Conservation (phyloP, 92 coral and sea anemone species). For the Paramuricea clavata region DNA sequence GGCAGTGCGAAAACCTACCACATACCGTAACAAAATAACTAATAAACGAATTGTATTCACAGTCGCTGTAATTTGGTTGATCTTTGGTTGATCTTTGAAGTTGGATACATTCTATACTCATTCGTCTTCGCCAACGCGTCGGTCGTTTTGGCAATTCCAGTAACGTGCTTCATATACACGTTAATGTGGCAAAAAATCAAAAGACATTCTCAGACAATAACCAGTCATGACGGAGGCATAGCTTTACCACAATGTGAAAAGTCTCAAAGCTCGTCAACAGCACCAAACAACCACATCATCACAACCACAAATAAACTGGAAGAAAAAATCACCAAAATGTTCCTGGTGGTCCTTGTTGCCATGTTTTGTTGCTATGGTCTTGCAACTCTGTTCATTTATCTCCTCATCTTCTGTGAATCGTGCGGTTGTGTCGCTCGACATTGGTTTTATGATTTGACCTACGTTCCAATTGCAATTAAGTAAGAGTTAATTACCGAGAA, state of each 20-base stretch:
- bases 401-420: constrained; percentile 75
- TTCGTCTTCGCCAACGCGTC: no score
- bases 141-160: background rate
- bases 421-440: no score
- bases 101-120: no score
- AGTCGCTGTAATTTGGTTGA: background rate
- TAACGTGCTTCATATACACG: background rate
- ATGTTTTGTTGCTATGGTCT: no score
- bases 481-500: no score
- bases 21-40: no score
- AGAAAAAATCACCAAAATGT: constrained; percentile 54
- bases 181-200: background rate
- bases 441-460: constrained; percentile 83
- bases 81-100: background rate
- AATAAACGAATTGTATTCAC: background rate
- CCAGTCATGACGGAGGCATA: background rate
- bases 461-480: constrained; percentile 64
- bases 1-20: background rate
- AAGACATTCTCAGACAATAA: no score
- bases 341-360: constrained; percentile 60
- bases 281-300: background rate
- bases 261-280: background rate
- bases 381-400: constrained; percentile 68
- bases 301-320: constrained; percentile 32
- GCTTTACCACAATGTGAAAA: no score